Evolutionary conservation across 2,888 invertebrate species (phyloP), one percentile per base, ranked within the genome.

Genomic region (Ellobium chinense): DNA sequence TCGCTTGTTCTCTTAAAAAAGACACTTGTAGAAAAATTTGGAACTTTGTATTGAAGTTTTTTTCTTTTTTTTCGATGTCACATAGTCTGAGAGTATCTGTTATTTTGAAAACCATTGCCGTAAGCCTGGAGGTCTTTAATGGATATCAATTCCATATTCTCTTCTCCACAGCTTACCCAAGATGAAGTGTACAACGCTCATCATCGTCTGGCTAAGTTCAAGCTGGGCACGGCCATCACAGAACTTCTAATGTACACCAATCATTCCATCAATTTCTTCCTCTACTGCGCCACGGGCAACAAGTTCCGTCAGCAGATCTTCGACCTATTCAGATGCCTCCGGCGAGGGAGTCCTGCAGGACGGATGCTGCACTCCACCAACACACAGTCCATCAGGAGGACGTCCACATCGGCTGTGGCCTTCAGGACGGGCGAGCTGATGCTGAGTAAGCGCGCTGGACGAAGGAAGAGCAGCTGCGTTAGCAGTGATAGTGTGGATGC

Each of bases 191-290:
- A n/a, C n/a, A n/a, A n/a, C n/a, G n/a, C n/a, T n/a, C n/a, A n/a
- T n/a, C 72, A 72, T 31, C 18, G 56, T 7, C 34, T 72, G 39
- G 87, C 89, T 0, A 73, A 82, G 24, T 89, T 87, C 34, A 63
- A 78, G 0, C 80, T 91, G 31, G 82, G 85, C 21, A 80, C 84
- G n/a, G 82, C 87, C 9, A 80, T 89, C 62, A 84, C 86, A 5
- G 86, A 86, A 56, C 81, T 89, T 29, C 85, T 90, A 18, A 81
- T 88, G 36, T 91, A 89, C 78, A 76, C 86, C n/a, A 91, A 89
- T 72, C 91, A 91, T 84, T 86, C 88, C n/a, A 83, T 89, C 29
- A 91, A 91, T 78, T 89, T 91, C 80, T 83, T 90, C 18, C 85
- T 91, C 7, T 91, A 91, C 83, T 90, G 90, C 81, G 82, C 90